Evolutionary conservation across 2,113 vertebrate species (phyloP).

Genomic region (Alethe castanea): DNA sequence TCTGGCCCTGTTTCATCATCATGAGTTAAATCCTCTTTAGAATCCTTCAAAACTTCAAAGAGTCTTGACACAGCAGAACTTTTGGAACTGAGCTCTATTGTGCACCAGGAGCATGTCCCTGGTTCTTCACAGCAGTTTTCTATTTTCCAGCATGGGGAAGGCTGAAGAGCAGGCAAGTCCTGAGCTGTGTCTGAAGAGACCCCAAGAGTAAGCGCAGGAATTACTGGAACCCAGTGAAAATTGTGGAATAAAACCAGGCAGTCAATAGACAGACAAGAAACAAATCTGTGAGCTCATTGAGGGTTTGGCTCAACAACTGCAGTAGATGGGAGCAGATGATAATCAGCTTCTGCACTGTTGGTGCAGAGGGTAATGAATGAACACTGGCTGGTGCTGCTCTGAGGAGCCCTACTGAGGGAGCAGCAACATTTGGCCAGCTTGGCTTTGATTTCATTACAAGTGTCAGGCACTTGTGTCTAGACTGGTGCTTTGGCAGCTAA

Average conservation of each 20-base stretch:
- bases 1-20: slow-evolving; percentile 17
- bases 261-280: background rate
- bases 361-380: slow-evolving; percentile 16
- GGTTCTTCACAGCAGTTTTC: background rate
- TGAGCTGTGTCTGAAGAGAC: background rate
- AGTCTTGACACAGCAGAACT: background rate
- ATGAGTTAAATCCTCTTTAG: slow-evolving; percentile 19
- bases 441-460: slow-evolving; percentile 28
- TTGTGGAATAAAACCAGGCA: background rate
- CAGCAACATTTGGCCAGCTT: background rate
- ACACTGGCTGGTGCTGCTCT: background rate
- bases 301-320: background rate
- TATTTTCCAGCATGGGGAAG: background rate
- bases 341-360: background rate
- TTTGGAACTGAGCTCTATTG: background rate
- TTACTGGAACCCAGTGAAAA: background rate
- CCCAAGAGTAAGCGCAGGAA: background rate
- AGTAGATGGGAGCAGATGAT: background rate
- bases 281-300: background rate
- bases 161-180: background rate
- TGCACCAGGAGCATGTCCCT: background rate
- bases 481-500: slow-evolving; percentile 47
- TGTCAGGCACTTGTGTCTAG: background rate
- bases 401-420: background rate
- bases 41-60: background rate